These are phyloP conservation scores for Atlantisia rogersi DNA, from an alignment of 2,113 vertebrate species.

Conservation along the genomic window DNA sequence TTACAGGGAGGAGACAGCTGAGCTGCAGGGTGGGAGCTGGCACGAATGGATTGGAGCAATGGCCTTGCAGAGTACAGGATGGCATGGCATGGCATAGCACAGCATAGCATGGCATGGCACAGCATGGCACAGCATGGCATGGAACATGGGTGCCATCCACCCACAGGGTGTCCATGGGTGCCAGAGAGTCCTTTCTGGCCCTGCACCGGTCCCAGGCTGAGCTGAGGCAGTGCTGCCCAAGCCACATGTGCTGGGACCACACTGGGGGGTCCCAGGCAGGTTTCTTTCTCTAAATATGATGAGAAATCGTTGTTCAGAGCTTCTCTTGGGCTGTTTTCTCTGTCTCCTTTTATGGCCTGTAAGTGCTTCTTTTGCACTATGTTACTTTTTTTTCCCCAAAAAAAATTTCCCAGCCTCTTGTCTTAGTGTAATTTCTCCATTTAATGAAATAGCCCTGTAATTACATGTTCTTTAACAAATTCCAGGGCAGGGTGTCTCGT, in stretches of 20 bases:
- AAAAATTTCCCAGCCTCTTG: background rate
- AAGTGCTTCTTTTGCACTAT: background rate
- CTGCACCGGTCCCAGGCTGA: background rate
- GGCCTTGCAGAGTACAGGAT: background rate
- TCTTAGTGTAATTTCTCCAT: background rate
- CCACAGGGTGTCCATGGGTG: background rate
- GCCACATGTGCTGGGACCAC: rapidly evolving
- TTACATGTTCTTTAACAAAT: constrained; percentile 23
- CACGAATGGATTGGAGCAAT: background rate
- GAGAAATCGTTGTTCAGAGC: background rate
- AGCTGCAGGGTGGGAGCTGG: background rate
- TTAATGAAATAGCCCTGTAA: constrained; percentile 5
- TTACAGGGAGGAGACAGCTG: background rate
- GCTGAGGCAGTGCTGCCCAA: background rate
- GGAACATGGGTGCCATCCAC: rapidly evolving
- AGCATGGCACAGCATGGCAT: background rate
- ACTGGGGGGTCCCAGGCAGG: rapidly evolving
- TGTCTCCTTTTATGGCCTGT: background rate
- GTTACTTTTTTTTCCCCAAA: background rate
- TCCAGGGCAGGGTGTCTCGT: background rate
- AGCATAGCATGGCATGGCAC: no score
- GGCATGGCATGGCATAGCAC: background rate
- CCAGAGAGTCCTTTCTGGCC: background rate
- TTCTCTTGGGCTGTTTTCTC: background rate
- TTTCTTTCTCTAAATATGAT: background rate